A percentile compares a stretch with the other conserved stretches of the same genome.
phyloP scores from a whole-genome alignment of 2,797 vertebrate species.

The Hippocampus kuda region DNA sequence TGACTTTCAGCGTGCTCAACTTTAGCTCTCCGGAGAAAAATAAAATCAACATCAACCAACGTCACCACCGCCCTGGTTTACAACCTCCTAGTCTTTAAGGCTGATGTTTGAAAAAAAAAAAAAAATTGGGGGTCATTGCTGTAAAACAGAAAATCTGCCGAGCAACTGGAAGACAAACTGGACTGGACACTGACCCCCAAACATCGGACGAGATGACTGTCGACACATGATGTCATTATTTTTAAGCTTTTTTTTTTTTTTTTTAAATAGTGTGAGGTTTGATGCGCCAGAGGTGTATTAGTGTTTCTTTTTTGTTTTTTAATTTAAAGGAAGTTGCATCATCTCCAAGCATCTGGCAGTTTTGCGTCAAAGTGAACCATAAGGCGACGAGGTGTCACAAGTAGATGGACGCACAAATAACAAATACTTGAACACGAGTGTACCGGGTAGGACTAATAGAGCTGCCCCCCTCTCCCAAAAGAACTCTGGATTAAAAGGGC shows the following conservation, averaged over 20 bases:
- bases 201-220: conserved; percentile 59
- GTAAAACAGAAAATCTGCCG: conserved; percentile 70
- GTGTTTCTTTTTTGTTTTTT: conserved; percentile 51
- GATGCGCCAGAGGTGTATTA: conserved; percentile 52
- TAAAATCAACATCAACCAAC: conserved; percentile 18
- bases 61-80: conserved; percentile 53
- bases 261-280: conserved; percentile 54
- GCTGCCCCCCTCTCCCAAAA: background rate
- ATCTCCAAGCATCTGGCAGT: conserved; percentile 67
- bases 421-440: conserved; percentile 11
- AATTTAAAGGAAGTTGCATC: conserved; percentile 32
- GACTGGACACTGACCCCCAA: conserved; percentile 71
- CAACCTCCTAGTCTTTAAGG: conserved; percentile 84
- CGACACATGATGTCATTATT: conserved; percentile 49
- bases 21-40: conserved; percentile 4
- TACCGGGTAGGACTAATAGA: background rate
- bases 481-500: conserved; percentile 1
- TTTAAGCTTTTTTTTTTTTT: conserved; percentile 31
- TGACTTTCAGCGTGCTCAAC: conserved; percentile 38
- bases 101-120: conserved; percentile 60
- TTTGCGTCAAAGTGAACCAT: conserved; percentile 34
- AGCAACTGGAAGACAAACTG: conserved; percentile 81
- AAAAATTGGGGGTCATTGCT: conserved; percentile 69
- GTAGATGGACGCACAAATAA: conserved; percentile 45
- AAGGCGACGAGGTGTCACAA: conserved; percentile 62